Base-by-base conservation (phyloP, 2,113 vertebrate species). In the Ammospiza nelsoni region DNA sequence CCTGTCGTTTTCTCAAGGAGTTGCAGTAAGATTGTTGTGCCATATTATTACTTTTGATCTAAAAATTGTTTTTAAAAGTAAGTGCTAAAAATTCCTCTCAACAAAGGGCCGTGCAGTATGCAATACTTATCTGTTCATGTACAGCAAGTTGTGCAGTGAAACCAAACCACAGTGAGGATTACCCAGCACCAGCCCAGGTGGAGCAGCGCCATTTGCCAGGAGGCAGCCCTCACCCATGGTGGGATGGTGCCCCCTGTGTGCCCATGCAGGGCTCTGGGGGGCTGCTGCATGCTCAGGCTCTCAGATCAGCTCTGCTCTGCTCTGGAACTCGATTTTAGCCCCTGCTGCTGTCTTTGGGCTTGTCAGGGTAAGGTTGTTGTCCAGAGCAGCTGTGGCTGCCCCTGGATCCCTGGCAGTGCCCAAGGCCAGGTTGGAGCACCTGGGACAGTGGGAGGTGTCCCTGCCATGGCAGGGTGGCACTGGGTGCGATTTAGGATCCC, bases 211-310 rank as follows among this genome's bases (percentile, higher is more conserved):
- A 0, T 2, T 37, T 18, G 71, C 12, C 6, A 5, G 72, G 58
- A 0, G 1, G 9, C 8, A 9, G 37, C 35, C 1, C 71, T 52
- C 12, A 1, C 6, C 44, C 6, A 0, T 1, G 46, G 1, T 2
- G 46, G 10, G 43, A 3, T 0, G 3, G 31, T 33, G 76, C 16
- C 52, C 77, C 3, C 1, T 0, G 3, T 5, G 46, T 41, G 67
- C 49, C 54, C 3, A 27, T 0, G 1, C 66, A 18, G 46, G 15
- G 37, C 7, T 49, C 51, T 33, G 58, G 29, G 67, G 67, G 1
- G 8, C 68, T 67, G 37, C 61, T 82, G 69, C 69, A 18, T 4
- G 39, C 28, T 20, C 2, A 1, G 61, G 46, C 54, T 61, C 46
- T 67, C 86, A 51, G 15, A 4, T 6, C 76, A 44, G 15, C 68